phyloP scores from a whole-genome alignment of 2,113 vertebrate genomes.

The Chionis minor region DNA sequence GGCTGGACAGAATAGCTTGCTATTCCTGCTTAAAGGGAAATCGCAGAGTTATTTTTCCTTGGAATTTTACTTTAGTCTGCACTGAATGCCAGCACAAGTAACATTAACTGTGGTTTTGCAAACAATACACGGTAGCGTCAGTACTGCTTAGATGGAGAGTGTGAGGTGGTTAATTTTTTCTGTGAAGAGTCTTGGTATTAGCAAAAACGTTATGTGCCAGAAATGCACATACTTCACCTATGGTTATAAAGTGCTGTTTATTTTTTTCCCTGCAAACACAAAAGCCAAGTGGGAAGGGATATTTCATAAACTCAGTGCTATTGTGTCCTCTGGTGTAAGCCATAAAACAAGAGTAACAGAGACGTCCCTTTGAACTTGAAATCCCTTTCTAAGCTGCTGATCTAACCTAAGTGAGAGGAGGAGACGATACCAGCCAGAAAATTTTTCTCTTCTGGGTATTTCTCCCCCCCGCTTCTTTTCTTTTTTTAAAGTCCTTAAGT shows the following conservation, averaged over 20 bases:
- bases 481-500: slow-evolving; percentile 45
- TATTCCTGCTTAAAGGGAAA: not conserved
- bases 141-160: not conserved
- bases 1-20: not conserved
- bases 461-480: not conserved
- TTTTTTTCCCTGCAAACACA: slow-evolving; percentile 20
- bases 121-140: not conserved
- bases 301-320: slow-evolving; percentile 54
- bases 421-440: slow-evolving; percentile 12
- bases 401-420: slow-evolving; percentile 56
- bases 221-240: slow-evolving; percentile 3
- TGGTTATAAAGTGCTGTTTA: slow-evolving; percentile 5
- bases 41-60: not conserved
- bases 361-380: slow-evolving; percentile 70
- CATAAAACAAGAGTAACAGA: slow-evolving; percentile 68
- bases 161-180: not conserved
- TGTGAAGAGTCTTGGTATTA: not conserved
- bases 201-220: not conserved
- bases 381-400: slow-evolving; percentile 66
- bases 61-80: not conserved
- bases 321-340: slow-evolving; percentile 67
- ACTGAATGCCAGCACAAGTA: not conserved
- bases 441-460: slow-evolving; percentile 39
- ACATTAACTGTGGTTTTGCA: not conserved
- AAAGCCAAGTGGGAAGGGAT: slow-evolving; percentile 47